phyloP scores from a whole-genome alignment of 2,888 invertebrate species.

The Oeneis ivallda region DNA sequence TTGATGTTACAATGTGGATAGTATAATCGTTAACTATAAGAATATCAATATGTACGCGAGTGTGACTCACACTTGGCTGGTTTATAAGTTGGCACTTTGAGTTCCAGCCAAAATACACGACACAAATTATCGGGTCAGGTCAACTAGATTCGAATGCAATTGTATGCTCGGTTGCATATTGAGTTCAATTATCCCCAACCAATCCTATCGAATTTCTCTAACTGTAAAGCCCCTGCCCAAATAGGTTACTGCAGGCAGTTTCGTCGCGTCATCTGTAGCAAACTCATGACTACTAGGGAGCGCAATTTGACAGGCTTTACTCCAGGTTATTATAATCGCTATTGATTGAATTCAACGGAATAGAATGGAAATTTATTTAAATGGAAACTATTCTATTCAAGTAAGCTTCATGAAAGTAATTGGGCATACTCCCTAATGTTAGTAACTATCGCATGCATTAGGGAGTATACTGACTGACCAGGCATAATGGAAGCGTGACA shows the following conservation, averaged over 20 bases:
- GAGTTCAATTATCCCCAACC: neutral
- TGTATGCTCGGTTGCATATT: constrained; percentile 2
- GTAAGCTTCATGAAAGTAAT: too few relatives aligned
- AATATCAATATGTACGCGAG: neutral
- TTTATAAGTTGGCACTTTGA: neutral
- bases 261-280: neutral
- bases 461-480: too few relatives aligned
- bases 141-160: constrained; percentile 2
- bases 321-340: too few relatives aligned
- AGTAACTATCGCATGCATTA: too few relatives aligned
- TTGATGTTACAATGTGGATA: too few relatives aligned
- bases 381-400: too few relatives aligned
- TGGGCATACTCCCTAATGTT: too few relatives aligned
- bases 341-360: too few relatives aligned
- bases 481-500: too few relatives aligned
- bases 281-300: neutral
- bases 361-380: too few relatives aligned
- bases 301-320: neutral
- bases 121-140: constrained; percentile 5
- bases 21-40: too few relatives aligned
- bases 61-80: neutral
- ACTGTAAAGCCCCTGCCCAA: neutral
- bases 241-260: constrained; percentile 6
- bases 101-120: neutral
- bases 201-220: neutral